A percentile compares a stretch with the other conserved stretches of the same genome.
Evolutionary conservation across 2,888 invertebrate species (phyloP).

Genomic region (Drosophila fungiperda): DNA sequence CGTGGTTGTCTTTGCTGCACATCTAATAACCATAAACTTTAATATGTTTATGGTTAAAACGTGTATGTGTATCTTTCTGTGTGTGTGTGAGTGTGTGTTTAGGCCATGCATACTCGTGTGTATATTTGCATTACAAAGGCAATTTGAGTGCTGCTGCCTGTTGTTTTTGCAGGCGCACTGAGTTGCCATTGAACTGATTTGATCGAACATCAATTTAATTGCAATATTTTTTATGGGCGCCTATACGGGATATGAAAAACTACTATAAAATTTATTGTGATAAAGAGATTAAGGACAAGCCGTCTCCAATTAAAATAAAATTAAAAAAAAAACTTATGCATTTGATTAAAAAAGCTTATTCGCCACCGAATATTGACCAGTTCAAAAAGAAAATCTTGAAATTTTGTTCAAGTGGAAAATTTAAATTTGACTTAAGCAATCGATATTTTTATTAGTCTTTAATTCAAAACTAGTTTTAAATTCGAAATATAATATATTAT

Average conservation of each 20-base stretch:
- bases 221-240: conserved; percentile 59
- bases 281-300: neutral
- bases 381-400: neutral
- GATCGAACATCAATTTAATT: conserved; percentile 76
- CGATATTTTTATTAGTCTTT: neutral
- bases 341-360: neutral
- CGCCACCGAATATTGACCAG: neutral
- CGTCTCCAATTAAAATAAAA: neutral
- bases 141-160: conserved; percentile 51
- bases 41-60: conserved; percentile 71
- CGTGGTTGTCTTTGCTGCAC: conserved; percentile 45
- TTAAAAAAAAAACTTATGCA: neutral
- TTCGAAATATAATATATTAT: too few species aligned
- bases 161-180: conserved; percentile 10
- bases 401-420: neutral
- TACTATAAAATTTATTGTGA: neutral
- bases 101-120: conserved; percentile 36
- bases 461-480: neutral
- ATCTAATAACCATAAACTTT: conserved; percentile 74
- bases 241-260: neutral
- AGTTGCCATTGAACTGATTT: conserved; percentile 66
- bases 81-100: conserved; percentile 32
- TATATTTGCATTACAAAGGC: conserved; percentile 75
- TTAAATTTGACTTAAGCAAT: neutral
- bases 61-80: conserved; percentile 23